phyloP scores from a whole-genome alignment of 2,888 invertebrate species.

The Orgyia antiqua region DNA sequence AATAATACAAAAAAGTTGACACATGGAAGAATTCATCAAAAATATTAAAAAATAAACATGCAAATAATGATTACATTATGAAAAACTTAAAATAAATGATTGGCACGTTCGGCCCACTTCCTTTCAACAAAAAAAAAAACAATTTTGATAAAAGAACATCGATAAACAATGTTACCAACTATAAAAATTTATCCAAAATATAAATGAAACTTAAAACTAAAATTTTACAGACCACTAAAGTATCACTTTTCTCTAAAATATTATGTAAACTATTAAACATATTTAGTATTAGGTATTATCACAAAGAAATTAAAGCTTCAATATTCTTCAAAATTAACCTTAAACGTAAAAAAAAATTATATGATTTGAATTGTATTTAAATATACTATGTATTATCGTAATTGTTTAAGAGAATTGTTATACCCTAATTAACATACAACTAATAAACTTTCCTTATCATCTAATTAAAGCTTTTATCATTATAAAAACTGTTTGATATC shows the following conservation, averaged over 20 bases:
- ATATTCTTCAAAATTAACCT: slow-evolving; percentile 9
- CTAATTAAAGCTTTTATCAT: slow-evolving; percentile 63
- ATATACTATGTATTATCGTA: too few species aligned
- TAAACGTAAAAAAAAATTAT: too few species aligned
- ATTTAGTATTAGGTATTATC: too few species aligned
- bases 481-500: slow-evolving; percentile 55
- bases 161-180: slow-evolving; percentile 8
- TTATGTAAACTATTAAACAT: too few species aligned
- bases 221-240: slow-evolving; percentile 53
- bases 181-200: too few species aligned
- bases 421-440: too few species aligned
- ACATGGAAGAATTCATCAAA: slow-evolving; percentile 54
- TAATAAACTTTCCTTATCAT: slow-evolving; percentile 40
- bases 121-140: slow-evolving; percentile 22
- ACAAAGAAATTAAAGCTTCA: slow-evolving; percentile 16
- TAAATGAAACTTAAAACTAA: slow-evolving; percentile 12
- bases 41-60: slow-evolving; percentile 19
- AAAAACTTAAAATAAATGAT: slow-evolving; percentile 37
- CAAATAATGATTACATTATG: slow-evolving; percentile 2
- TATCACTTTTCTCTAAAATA: slow-evolving; percentile 38
- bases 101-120: slow-evolving; percentile 71
- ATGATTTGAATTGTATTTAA: too few species aligned
- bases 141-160: slow-evolving; percentile 21
- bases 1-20: slow-evolving; percentile 33
- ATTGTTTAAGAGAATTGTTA: too few species aligned